Conservation (phyloP, 1,140 invertebrate species). For the Neotoxoptera formosana region DNA sequence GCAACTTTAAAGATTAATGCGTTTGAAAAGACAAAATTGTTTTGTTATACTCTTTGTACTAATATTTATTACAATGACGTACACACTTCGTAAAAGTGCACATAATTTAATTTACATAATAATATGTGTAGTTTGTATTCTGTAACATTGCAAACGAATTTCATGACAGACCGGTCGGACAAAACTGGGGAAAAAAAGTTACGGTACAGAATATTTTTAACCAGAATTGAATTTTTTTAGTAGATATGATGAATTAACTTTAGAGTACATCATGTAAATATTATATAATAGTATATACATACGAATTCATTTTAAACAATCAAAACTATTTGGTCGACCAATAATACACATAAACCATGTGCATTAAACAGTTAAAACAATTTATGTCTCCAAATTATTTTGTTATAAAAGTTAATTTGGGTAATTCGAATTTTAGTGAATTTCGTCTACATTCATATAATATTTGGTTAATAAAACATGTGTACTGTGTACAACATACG, state of each 20-base stretch:
- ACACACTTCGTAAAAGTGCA: background rate
- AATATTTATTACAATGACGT: background rate
- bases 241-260: background rate
- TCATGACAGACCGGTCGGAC: background rate
- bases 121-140: background rate
- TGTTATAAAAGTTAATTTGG: background rate
- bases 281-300: background rate
- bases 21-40: background rate
- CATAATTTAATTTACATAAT: background rate
- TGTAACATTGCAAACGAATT: background rate
- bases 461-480: background rate
- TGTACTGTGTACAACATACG: background rate
- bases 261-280: no score
- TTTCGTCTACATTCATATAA: background rate
- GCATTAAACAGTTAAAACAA: background rate
- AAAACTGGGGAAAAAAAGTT: background rate
- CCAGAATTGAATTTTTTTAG: background rate
- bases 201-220: background rate
- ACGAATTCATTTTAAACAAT: background rate
- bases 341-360: background rate
- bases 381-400: background rate
- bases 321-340: background rate
- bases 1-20: background rate
- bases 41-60: background rate
- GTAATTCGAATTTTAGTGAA: background rate